Base-by-base conservation (phyloP, 2,888 invertebrate species). In the Acleris literana region DNA sequence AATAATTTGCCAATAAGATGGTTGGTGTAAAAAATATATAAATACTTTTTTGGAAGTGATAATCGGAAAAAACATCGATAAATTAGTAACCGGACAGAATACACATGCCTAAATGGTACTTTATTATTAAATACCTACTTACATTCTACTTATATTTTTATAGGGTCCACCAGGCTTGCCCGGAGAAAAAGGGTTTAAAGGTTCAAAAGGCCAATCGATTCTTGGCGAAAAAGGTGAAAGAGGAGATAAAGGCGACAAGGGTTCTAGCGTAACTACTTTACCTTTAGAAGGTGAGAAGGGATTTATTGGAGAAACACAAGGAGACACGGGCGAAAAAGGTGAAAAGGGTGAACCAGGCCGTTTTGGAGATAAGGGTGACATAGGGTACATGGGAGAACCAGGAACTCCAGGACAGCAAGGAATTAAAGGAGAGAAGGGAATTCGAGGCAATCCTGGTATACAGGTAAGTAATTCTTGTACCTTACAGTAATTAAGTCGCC, bases 391-490 rank as follows among this genome's bases (percentile, higher is more conserved):
- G 70, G 97, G 97, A 62, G 95, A 95, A 73, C 93, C 94, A 73
- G 98, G 98, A 52, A 80, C 93, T 63, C 83, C 94, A 16, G 97
- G 97, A 52, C 83, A 85, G 66, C 72, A 87, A 59, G 97, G 97
- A 59, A 87, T 92, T 72, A 96, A 96, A 83, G 98, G 98, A 76
- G 98, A 98, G 90, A 98, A 98, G 79, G 98, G 98, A 72, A 89
- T 97, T 71, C 94, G 95, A 52, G 98, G 98, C 72, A 94, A 95
- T 63, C 95, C 97, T 39, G 98, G 98, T 69, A 94, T 95, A 74
- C 93, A 96, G 85, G 97, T 98, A 93, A 92, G 85, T 65, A 49
- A 11, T 54, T 54, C 11, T 17, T 49, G n/a, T 39, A 39, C 39
- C 39, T 39, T 39, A 33, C 9, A 9, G 33, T 33, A 33, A 33